Conservation (phyloP, 1,140 invertebrate genomes). For the Phenacoccus solenopsis region DNA sequence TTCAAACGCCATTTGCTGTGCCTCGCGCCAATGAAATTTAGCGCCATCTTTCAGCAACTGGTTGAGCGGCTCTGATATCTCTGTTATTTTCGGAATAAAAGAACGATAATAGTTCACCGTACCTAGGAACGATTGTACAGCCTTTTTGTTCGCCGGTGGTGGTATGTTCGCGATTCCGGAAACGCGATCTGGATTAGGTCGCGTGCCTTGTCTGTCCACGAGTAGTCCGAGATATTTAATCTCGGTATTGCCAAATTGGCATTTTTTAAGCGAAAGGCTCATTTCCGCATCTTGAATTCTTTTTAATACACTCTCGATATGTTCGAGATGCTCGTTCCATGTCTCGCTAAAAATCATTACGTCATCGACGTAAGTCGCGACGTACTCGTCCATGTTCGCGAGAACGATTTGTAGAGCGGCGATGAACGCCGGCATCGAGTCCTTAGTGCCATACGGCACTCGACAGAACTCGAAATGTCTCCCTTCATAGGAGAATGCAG, state of each 20-base stretch:
- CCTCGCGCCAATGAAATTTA: slow-evolving; percentile 18
- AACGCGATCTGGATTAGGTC: slow-evolving; percentile 32
- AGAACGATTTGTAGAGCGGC: not conserved
- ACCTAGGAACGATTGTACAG: slow-evolving; percentile 32
- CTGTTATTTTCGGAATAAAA: slow-evolving; percentile 34
- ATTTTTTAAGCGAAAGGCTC: slow-evolving; percentile 34
- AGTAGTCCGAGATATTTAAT: slow-evolving; percentile 33
- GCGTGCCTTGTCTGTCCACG: slow-evolving; percentile 29
- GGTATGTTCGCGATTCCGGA: slow-evolving; percentile 32
- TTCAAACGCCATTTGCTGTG: not conserved
- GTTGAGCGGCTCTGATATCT: slow-evolving; percentile 27
- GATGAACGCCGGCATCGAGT: not conserved
- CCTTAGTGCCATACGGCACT: not conserved
- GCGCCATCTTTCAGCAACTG: slow-evolving; percentile 22
- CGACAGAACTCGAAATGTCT: not conserved
- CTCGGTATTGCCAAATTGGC: slow-evolving; percentile 29
- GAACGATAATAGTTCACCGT: slow-evolving; percentile 33
- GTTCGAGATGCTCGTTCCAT: slow-evolving; percentile 26
- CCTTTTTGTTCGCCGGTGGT: slow-evolving; percentile 29
- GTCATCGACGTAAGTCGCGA: slow-evolving; percentile 31
- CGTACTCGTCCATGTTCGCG: not conserved
- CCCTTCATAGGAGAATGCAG: not conserved
- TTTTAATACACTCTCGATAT: slow-evolving; percentile 25
- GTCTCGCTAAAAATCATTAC: slow-evolving; percentile 30
- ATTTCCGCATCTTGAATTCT: slow-evolving; percentile 29